A percentile compares a stretch with the other conserved stretches of the same genome.
phyloP scores from a whole-genome alignment of 2,797 vertebrate species.

The Spinus olivaceus region DNA sequence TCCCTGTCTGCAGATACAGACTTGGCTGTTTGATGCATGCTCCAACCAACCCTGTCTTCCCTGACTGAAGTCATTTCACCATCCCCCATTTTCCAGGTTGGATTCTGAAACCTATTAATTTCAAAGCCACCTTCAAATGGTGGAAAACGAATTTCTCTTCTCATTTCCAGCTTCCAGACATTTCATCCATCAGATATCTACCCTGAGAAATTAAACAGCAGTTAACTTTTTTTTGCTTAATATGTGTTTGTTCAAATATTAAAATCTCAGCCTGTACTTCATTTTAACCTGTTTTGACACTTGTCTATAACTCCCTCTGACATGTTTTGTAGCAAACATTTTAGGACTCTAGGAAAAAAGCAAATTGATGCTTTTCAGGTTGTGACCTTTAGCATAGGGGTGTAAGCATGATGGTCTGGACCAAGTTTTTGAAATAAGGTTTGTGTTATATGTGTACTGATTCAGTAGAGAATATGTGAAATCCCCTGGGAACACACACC shows the following conservation, averaged over 20 bases:
- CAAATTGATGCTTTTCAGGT: background rate
- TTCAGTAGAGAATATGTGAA: background rate
- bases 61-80: background rate
- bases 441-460: accelerated
- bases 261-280: background rate
- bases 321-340: background rate
- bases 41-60: background rate
- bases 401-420: background rate
- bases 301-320: background rate
- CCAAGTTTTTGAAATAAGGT: background rate
- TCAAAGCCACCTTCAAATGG: background rate
- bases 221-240: background rate
- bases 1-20: background rate
- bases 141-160: background rate
- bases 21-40: background rate
- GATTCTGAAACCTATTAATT: background rate
- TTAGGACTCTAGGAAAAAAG: background rate
- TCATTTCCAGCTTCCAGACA: background rate
- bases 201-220: background rate
- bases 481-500: background rate
- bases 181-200: background rate
- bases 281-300: background rate
- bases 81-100: background rate
- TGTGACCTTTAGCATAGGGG: background rate
- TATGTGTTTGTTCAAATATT: background rate